phyloP scores from a whole-genome alignment of 2,113 vertebrate species.

The Pygoscelis adeliae region DNA sequence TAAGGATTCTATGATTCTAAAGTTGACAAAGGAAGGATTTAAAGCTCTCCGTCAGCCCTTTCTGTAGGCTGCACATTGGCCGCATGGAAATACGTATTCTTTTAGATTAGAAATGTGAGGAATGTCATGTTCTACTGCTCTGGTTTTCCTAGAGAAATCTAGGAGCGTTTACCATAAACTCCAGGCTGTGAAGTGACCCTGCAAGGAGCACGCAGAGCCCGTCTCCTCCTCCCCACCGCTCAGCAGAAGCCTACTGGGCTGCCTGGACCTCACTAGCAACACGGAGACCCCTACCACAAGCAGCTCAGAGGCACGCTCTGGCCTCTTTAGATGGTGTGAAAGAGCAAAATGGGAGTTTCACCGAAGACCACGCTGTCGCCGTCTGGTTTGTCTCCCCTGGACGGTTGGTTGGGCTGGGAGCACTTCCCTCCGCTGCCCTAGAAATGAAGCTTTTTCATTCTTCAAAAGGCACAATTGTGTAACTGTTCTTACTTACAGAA shows the following conservation, averaged over 20 bases:
- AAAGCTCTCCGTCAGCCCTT: not conserved
- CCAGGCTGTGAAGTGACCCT: too few species aligned
- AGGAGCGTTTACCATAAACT: not conserved
- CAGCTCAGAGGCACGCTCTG: rapidly evolving
- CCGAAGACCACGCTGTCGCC: rapidly evolving
- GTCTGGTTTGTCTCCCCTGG: not conserved
- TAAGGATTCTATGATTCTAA: too few species aligned
- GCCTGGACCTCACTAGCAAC: not conserved
- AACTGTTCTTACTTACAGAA: not conserved
- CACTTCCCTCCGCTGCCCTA: not conserved
- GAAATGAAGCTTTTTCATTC: not conserved
- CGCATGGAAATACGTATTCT: not conserved
- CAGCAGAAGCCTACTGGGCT: not conserved
- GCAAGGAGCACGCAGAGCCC: rapidly evolving
- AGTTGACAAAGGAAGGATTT: not conserved
- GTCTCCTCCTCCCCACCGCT: rapidly evolving
- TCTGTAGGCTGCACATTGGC: not conserved
- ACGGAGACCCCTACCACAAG: rapidly evolving
- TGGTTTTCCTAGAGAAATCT: not conserved
- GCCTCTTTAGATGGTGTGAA: rapidly evolving
- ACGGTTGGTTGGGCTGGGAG: not conserved
- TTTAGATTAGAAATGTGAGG: not conserved
- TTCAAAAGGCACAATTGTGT: not conserved
- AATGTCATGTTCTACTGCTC: not conserved
- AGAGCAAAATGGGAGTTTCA: not conserved